phyloP scores from a whole-genome alignment of 2,797 vertebrate species.

The Acanthiza pusilla region DNA sequence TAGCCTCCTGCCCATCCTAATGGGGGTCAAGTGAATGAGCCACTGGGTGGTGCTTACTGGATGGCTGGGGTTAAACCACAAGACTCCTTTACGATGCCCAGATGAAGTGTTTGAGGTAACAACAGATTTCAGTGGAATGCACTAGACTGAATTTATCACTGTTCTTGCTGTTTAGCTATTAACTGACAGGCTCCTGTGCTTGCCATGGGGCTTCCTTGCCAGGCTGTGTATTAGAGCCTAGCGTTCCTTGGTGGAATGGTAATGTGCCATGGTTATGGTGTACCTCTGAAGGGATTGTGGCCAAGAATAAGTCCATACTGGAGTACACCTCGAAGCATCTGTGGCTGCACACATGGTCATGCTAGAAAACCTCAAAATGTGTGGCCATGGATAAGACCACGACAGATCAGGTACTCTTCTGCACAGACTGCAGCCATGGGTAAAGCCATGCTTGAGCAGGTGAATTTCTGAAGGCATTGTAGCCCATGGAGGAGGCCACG shows the following conservation, averaged over 20 bases:
- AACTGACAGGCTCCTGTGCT: not conserved
- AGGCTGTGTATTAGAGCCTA: not conserved
- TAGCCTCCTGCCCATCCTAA: not conserved
- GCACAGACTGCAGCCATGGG: not conserved
- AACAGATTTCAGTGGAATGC: not conserved
- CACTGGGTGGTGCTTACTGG: not conserved
- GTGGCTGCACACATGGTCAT: not conserved
- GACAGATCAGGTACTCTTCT: not conserved
- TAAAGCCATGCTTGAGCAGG: not conserved
- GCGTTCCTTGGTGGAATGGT: not conserved
- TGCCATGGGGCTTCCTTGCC: not conserved
- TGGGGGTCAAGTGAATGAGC: not conserved
- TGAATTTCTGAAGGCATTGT: not conserved
- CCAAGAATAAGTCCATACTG: not conserved
- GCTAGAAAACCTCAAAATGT: not conserved
- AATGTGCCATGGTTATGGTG: not conserved
- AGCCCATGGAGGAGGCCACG: not conserved
- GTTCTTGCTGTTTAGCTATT: not conserved
- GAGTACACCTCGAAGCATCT: not conserved
- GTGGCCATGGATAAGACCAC: not conserved
- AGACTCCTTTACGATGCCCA: not conserved
- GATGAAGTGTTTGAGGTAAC: fast-evolving
- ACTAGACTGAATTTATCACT: not conserved
- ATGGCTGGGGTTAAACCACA: not conserved
- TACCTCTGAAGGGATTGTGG: not conserved